Evolutionary conservation across 2,888 invertebrate species (phyloP).

Genomic region (Euzophera pinguis): DNA sequence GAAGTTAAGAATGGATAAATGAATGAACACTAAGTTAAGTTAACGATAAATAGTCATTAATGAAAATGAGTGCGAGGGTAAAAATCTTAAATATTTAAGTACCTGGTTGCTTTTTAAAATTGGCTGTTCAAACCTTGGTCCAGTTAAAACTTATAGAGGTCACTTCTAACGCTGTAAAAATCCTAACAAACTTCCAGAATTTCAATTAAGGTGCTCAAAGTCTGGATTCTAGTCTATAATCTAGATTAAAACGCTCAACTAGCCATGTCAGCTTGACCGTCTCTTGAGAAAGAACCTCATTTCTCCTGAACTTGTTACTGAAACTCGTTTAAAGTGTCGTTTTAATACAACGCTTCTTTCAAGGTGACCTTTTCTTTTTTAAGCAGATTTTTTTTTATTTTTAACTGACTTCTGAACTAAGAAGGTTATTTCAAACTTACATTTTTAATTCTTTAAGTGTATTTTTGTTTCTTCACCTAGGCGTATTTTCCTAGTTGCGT

Average conservation of each 20-base stretch:
- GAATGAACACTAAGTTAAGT: too few species aligned
- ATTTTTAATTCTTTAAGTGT: too few species aligned
- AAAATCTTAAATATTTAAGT: too few species aligned
- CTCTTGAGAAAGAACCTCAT: background rate
- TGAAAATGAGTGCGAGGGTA: too few species aligned
- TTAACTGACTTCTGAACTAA: too few species aligned
- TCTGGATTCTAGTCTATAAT: background rate
- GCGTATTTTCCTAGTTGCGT: too few species aligned
- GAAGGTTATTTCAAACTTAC: too few species aligned
- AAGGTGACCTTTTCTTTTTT: background rate
- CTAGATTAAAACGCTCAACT: constrained; percentile 9
- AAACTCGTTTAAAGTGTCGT: background rate
- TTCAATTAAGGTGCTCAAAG: constrained; percentile 1
- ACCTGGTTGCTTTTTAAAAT: background rate
- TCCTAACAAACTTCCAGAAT: background rate
- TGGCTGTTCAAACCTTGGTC: background rate
- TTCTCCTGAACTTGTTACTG: constrained; percentile 4
- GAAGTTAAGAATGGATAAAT: too few species aligned
- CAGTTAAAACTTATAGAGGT: background rate
- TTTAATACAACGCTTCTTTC: background rate
- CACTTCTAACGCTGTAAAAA: background rate
- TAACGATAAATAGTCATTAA: too few species aligned
- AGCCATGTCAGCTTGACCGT: constrained; percentile 6
- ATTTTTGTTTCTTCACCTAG: too few species aligned
- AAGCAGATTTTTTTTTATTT: background rate